Evolutionary conservation across 2,113 vertebrate species (phyloP).

Genomic region (Daboia siamensis): DNA sequence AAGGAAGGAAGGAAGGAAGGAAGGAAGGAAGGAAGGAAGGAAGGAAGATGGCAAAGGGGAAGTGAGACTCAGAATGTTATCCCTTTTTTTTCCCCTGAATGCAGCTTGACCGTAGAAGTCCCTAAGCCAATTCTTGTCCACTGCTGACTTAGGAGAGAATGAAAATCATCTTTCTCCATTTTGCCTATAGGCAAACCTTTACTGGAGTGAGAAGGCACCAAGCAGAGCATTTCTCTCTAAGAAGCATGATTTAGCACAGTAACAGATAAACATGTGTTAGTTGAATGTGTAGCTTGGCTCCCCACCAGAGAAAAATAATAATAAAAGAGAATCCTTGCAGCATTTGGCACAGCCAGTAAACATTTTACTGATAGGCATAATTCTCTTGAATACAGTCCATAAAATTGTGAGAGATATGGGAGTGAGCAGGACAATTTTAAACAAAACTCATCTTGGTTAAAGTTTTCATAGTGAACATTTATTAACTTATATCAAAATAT

Average conservation of each 20-base stretch:
- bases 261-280: not conserved
- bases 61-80: not conserved
- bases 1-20: fast-evolving
- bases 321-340: not conserved
- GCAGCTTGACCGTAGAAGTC: not conserved
- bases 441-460: not conserved
- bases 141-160: not conserved
- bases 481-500: not conserved
- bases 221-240: not conserved
- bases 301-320: not conserved
- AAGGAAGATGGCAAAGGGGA: too few species aligned
- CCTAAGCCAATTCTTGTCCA: not conserved
- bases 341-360: not conserved
- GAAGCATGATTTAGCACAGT: not conserved
- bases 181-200: not conserved
- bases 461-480: not conserved
- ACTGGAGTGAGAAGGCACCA: not conserved
- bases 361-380: not conserved
- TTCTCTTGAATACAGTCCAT: not conserved
- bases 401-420: not conserved
- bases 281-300: not conserved
- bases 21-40: too few species aligned
- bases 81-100: not conserved
- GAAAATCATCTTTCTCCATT: not conserved
- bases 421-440: not conserved